These are phyloP conservation scores for Gymnocephalus cernua DNA, from an alignment of 2,113 vertebrate species.

Conservation along the genomic window DNA sequence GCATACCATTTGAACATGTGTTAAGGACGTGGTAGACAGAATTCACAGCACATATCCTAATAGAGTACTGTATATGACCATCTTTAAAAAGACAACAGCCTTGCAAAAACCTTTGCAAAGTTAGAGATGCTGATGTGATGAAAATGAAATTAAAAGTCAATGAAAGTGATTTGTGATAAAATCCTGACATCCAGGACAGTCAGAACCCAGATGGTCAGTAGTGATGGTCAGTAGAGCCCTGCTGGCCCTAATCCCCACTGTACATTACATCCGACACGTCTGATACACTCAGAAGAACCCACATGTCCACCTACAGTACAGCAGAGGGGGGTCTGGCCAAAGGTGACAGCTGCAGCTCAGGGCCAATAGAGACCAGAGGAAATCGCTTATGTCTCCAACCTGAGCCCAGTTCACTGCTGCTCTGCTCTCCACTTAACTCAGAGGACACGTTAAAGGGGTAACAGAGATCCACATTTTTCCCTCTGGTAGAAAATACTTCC, in stretches of 20 bases:
- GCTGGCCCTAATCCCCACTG: conserved; percentile 27
- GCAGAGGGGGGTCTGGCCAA: not conserved
- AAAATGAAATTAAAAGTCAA: too few species aligned
- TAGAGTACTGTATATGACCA: not conserved
- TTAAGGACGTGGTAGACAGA: conserved; percentile 12
- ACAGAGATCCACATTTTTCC: not conserved
- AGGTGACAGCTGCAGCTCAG: conserved; percentile 29
- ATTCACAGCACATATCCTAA: not conserved
- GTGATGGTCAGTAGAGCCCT: conserved; percentile 31
- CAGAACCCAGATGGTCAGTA: conserved; percentile 36
- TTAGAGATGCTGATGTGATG: not conserved
- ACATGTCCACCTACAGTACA: conserved; percentile 33
- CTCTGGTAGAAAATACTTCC: not conserved
- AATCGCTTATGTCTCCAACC: conserved; percentile 18
- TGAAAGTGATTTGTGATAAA: not conserved
- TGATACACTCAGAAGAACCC: conserved; percentile 35
- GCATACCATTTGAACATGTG: conserved; percentile 30
- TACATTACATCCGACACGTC: conserved; percentile 21
- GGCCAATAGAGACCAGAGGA: conserved; percentile 4
- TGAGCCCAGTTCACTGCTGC: conserved; percentile 17
- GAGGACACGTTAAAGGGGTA: not conserved
- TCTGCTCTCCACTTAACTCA: not conserved
- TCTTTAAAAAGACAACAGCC: not conserved
- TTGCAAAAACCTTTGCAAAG: not conserved
- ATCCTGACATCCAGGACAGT: conserved; percentile 13